These are phyloP conservation scores for Tribolium castaneum DNA, from an alignment of 1,140 invertebrate species.

Conservation along the genomic window DNA sequence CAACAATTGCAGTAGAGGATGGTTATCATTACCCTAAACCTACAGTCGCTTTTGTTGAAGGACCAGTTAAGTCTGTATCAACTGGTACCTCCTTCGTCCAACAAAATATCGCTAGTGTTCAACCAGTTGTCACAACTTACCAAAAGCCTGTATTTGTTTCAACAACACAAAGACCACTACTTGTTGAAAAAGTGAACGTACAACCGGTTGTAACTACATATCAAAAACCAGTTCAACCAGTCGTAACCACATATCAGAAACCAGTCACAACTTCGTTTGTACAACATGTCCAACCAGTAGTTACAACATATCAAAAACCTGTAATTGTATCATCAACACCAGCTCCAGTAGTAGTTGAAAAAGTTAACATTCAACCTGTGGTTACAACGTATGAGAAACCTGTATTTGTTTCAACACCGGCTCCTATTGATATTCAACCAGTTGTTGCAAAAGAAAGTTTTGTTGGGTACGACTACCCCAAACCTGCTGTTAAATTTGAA, in stretches of 20 bases:
- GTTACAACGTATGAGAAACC: conserved; percentile 41
- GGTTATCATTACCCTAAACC: conserved; percentile 66
- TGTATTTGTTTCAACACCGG: conserved; percentile 6
- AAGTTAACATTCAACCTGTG: conserved; percentile 33
- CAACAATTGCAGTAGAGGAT: not conserved
- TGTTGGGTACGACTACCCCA: conserved; percentile 63
- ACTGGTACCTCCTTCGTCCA: conserved; percentile 49
- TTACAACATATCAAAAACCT: conserved; percentile 6
- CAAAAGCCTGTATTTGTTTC: conserved; percentile 9
- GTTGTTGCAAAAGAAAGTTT: conserved; percentile 56
- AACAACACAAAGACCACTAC: not conserved
- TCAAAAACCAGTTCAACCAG: not conserved
- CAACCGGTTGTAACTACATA: conserved; percentile 14
- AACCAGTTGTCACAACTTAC: conserved; percentile 51
- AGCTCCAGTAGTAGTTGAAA: conserved; percentile 21
- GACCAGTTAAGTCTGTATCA: conserved; percentile 30
- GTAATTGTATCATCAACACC: conserved; percentile 19
- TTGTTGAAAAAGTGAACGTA: not conserved
- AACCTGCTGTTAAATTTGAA: conserved; percentile 64
- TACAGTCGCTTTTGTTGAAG: conserved; percentile 62
- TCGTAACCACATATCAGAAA: not conserved
- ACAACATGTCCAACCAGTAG: not conserved
- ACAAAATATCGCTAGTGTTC: conserved; percentile 45
- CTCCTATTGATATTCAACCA: conserved; percentile 33
- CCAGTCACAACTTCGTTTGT: not conserved